A percentile compares a stretch with the other conserved stretches of the same genome.
Evolutionary conservation across 2,113 vertebrate species (phyloP).

Genomic region (Stigmatopora argus): DNA sequence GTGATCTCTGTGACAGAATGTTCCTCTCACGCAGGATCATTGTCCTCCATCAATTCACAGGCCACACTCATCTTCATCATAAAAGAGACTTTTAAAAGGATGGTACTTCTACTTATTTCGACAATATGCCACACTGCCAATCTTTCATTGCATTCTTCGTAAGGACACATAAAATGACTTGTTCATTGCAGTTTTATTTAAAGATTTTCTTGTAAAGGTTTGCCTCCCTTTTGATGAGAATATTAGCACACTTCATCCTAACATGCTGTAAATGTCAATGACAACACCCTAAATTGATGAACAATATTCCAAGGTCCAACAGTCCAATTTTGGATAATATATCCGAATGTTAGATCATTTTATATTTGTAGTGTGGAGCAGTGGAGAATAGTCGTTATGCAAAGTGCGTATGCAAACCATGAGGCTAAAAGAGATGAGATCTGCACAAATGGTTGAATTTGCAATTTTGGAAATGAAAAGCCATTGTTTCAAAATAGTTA

Average conservation of each 20-base stretch:
- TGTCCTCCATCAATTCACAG: conserved; percentile 59
- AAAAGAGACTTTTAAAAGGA: conserved; percentile 50
- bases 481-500: too few species aligned
- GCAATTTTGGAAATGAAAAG: too few species aligned
- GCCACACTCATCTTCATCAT: conserved; percentile 66
- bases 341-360: too few species aligned
- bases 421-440: too few species aligned
- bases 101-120: conserved; percentile 30
- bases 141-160: background rate
- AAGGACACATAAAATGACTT: background rate
- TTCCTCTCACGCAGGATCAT: conserved; percentile 54
- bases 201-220: background rate
- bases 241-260: background rate
- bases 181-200: background rate
- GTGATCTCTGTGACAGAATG: conserved; percentile 51
- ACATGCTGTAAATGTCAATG: background rate
- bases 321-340: background rate
- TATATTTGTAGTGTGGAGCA: too few species aligned
- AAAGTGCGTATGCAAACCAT: too few species aligned
- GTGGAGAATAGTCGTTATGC: too few species aligned
- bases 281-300: background rate
- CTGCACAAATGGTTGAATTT: too few species aligned
- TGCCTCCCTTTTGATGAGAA: background rate
- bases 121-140: background rate
- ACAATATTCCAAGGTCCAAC: background rate